Base-by-base conservation (phyloP, 2,797 vertebrate genomes). In the Orientallactaga sibirica region DNA sequence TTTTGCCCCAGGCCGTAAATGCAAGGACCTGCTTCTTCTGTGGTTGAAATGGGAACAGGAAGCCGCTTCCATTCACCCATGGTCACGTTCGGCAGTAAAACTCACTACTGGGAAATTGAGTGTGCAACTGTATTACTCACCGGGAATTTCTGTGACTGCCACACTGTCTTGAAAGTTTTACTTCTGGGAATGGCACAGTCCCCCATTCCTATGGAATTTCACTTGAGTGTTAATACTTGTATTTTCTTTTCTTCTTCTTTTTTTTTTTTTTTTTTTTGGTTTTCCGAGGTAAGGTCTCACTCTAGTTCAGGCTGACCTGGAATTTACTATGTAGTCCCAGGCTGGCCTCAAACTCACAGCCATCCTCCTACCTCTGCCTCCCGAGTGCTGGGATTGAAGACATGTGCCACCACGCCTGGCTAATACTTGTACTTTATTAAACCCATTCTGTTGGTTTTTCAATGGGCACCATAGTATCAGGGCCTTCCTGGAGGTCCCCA, bases 151-250 rank as follows among this genome's bases (percentile, higher is more conserved):
- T 73, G 82, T 70, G 68, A 66, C 73, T 92, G 75, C 62, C 62
- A 14, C n/a, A 41, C n/a, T 11, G 81, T 55, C n/a, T 66, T 92
- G 25, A 86, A 81, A 58, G 89, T 79, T 66, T 62, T 66, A 68
- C n/a, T 29, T 94, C 62, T 75, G 64, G 71, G 41, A 80, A 90
- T 75, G 14, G 8, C 88, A 73, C 61, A 77, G 62, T 25, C 75
- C 25, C 73, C 41, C 58, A 64, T 83, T 64, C 70, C 33, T 41
- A 25, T 55, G 81, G 74, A n/a, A 55, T 62, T 88, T 81, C 75
- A 37, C 85, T 82, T n/a, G 43, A 86, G 62, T 67, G 29, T 58
- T 67, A 79, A 12, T 67, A 24, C 7, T 85, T 58, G 1, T 29
- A 1, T 90, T 82, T 37, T 37, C 33, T 37, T 37, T 37, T 37